Conservation (phyloP, 1,140 invertebrate genomes). For the Apis florea region DNA sequence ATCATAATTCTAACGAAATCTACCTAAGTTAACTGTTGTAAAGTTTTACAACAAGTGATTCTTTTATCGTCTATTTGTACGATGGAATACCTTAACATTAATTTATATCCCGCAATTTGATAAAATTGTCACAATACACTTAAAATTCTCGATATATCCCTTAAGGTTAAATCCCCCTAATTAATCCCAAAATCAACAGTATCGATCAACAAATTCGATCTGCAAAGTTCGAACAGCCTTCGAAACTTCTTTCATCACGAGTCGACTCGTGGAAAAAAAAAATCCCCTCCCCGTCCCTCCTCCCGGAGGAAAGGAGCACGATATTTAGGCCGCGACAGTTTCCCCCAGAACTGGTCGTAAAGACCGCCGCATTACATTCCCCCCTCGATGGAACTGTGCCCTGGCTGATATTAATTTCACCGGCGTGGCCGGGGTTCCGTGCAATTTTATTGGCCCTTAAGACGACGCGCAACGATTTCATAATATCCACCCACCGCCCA, state of each 20-base stretch:
- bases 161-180: background rate
- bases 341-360: slow-evolving; percentile 32
- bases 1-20: no score
- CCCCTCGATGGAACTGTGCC: slow-evolving; percentile 41
- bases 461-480: slow-evolving; percentile 58
- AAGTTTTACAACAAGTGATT: no score
- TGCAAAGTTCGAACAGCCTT: slow-evolving; percentile 19
- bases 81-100: no score
- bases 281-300: background rate
- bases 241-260: slow-evolving; percentile 39
- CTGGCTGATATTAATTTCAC: slow-evolving; percentile 58
- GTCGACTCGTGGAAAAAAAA: slow-evolving; percentile 9
- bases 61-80: no score
- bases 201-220: slow-evolving; percentile 12
- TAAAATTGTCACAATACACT: no score
- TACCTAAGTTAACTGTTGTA: no score
- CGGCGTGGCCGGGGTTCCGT: slow-evolving; percentile 12
- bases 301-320: background rate
- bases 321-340: slow-evolving; percentile 27
- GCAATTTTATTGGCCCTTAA: slow-evolving; percentile 60
- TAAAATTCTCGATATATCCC: background rate
- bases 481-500: slow-evolving; percentile 26
- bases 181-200: background rate
- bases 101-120: no score
- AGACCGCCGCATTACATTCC: slow-evolving; percentile 34